Evolutionary conservation across 2,113 vertebrate genomes (phyloP), one percentile per base, ranked within the genome.

Genomic region (Chelonoidis abingdonii): DNA sequence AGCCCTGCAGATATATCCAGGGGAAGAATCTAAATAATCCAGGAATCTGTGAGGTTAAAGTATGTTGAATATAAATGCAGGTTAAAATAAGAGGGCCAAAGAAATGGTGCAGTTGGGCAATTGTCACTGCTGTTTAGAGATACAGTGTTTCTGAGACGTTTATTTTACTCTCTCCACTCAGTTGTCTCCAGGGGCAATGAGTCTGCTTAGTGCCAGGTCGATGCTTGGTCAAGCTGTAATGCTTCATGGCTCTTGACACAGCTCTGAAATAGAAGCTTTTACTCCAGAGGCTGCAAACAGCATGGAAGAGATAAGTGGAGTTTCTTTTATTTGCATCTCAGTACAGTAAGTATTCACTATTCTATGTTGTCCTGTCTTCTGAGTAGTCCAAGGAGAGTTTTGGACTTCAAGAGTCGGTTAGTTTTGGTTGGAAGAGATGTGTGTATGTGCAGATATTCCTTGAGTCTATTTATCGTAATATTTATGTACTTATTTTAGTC

Each of bases 241-340:
- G 96, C 97, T 97, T 97, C 95, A 95, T 76, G 47, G 84, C 87
- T 97, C 94, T 96, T 95, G 95, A 96, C 96, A 95, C 91, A 91
- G 97, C 94, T 97, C 96, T 97, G 97, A 97, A 97, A 97, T 86
- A 97, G 96, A 97, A 97, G 94, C 96, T 97, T 97, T 97, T 97
- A 91, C 97, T 94, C 96, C 93, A 54, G 97, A 89, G 97, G 96
- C 96, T 94, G 38, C 54, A 91, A 93, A 87, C 89, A 95, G 5
- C 91, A 84, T 90, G 52, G 95, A 95, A 95, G 38, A 91, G 35
- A 94, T 49, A 97, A 95, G 86, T 86, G 54, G 57, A 84, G 35
- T 93, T 91, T 93, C 91, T 44, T 44, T 78, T 78, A 47, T 47
- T 78, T 0, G 0, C 90, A 90, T 54, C 93, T 94, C 88, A 92